Percentiles rank a stretch among this genome's conserved stretches.
Evolutionary conservation across 2,888 invertebrate genomes (phyloP).

Genomic region (Amphipyra berbera): DNA sequence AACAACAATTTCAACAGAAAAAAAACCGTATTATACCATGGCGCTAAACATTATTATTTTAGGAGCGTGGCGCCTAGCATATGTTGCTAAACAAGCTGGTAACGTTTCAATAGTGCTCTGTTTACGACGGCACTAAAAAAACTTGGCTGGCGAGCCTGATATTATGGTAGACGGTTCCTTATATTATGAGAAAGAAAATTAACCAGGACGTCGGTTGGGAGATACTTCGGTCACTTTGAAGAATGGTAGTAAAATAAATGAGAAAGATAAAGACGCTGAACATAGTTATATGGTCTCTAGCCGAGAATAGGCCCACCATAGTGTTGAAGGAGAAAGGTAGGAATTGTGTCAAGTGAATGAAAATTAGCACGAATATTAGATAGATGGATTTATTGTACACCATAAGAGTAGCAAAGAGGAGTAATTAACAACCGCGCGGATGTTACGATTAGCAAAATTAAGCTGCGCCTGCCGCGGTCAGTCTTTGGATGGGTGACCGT

Average conservation of each 20-base stretch:
- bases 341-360: background rate
- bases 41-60: constrained; percentile 75
- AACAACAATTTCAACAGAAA: constrained; percentile 30
- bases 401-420: no score
- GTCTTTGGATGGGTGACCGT: no score
- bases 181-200: constrained; percentile 34
- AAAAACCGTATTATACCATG: constrained; percentile 55
- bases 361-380: background rate
- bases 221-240: constrained; percentile 38
- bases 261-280: background rate
- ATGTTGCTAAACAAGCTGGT: constrained; percentile 75
- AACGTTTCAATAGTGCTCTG: constrained; percentile 70
- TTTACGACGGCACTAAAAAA: constrained; percentile 71
- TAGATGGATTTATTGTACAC: no score
- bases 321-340: background rate
- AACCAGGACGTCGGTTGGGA: constrained; percentile 18
- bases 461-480: no score
- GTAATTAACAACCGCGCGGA: no score
- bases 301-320: background rate
- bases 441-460: no score
- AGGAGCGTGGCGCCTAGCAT: constrained; percentile 84
- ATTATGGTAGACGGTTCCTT: constrained; percentile 50
- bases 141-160: constrained; percentile 49
- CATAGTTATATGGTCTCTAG: background rate
- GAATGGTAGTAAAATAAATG: constrained; percentile 30